Base-by-base conservation (phyloP, 64 coral and sea anemone genomes). In the Orbicella faveolata region DNA sequence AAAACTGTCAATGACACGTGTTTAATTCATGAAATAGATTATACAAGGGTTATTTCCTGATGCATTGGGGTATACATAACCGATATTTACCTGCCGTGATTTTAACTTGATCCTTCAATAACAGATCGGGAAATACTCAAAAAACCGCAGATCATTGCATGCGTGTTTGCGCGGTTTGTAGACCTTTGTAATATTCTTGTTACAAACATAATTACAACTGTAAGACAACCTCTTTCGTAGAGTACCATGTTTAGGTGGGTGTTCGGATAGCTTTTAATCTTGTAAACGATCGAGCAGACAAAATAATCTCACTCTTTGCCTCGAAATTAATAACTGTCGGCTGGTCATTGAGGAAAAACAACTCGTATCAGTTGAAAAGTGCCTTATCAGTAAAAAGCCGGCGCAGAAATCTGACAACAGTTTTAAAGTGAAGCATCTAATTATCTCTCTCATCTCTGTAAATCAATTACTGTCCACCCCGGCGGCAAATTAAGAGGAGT, bases 391-490 rank as follows among this genome's bases (percentile, higher is more conserved):
- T 7, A 9, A 10, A 68, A 84, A 51, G 64, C 81, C 52, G 81
- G 21, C 81, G 7, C 9, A 84, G 20, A 14, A 84, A 68, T 25
- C 36, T 69, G 34, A n/a, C 35, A 36, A 52, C 65, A 68, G 65
- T 8, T 21, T 68, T 19, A 68, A 19, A 16, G 11, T 59, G 55
- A 15, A 59, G 65, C 4, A 68, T 25, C 23, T 84, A 65, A 70
- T 84, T 84, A 84, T 68, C 81, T 52, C 10, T 48, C 63, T 48
- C 63, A 20, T 84, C 81, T 84, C 19, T 51, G 36, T 5, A 84
- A 84, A 84, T 84, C 61, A 84, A 84, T 84, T 84, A 84, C 18
- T 84, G 81, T 84, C 81, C 81, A n/a, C 62, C 63, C 64, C 64
- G 57, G 34, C 64, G 63, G 34, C 26, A 34, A 14, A 34, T 34